These are phyloP conservation scores for Eupithecia subfuscata DNA, from an alignment of 2,888 invertebrate species.

Conservation along the genomic window DNA sequence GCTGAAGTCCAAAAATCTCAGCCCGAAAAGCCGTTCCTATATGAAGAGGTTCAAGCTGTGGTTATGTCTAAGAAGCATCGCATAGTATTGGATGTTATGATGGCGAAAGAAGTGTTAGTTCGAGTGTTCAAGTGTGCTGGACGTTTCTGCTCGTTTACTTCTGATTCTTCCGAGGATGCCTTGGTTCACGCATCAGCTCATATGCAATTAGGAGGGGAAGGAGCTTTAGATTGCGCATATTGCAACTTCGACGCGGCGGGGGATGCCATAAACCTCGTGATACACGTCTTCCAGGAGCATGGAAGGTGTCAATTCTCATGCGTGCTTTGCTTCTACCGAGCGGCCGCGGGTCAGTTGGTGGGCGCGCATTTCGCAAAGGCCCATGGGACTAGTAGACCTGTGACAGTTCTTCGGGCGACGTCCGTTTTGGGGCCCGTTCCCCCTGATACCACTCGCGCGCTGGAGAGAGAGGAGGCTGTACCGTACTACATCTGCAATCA, in stretches of 20 bases:
- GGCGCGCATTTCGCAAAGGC: slow-evolving; percentile 81
- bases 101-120: slow-evolving; percentile 73
- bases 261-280: slow-evolving; percentile 72
- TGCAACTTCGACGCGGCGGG: slow-evolving; percentile 75
- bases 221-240: slow-evolving; percentile 84
- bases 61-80: slow-evolving; percentile 70
- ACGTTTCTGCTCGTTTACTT: slow-evolving; percentile 71
- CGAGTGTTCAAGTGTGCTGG: slow-evolving; percentile 77
- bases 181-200: slow-evolving; percentile 72
- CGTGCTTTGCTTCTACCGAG: slow-evolving; percentile 87
- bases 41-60: slow-evolving; percentile 68
- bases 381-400: slow-evolving; percentile 54
- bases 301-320: slow-evolving; percentile 86
- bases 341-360: slow-evolving; percentile 84
- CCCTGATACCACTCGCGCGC: slow-evolving; percentile 47
- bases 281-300: slow-evolving; percentile 86
- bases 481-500: slow-evolving; percentile 64
- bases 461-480: slow-evolving; percentile 68
- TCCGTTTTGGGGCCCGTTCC: slow-evolving; percentile 43
- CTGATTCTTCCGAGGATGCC: slow-evolving; percentile 67
- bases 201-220: slow-evolving; percentile 63
- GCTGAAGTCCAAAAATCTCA: slow-evolving; percentile 38
- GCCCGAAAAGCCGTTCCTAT: slow-evolving; percentile 51
- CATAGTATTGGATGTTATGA: slow-evolving; percentile 76
- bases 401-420: slow-evolving; percentile 53